Evolutionary conservation across 1,140 invertebrate genomes (phyloP), one percentile per base, ranked within the genome.

Genomic region (Globodera rostochiensis): DNA sequence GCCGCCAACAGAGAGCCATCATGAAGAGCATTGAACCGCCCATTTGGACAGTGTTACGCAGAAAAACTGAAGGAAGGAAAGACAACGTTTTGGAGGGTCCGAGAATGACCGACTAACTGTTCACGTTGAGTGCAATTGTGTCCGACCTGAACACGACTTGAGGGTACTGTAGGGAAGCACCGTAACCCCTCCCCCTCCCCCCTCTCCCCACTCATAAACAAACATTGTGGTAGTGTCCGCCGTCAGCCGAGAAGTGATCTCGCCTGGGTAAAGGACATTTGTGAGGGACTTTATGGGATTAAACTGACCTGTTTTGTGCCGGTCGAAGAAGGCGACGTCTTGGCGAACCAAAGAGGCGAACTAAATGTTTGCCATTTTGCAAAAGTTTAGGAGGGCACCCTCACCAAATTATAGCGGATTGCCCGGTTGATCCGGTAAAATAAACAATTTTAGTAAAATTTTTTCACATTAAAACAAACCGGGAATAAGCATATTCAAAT

Each of bases 1-100:
- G 81, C 64, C 87, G 80, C 91, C 91, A 91, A 60, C 89, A 91
- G 69, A 91, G 79, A 47, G 84, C 87, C 60, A 90, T 86, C 90
- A 91, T 91, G 77, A 91, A 91, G 11, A 89, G 75, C 9, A 91
- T 85, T 36, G 87, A 83, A 0, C 88, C 89, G 47, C 84, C 77
- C 57, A 90, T 79, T 86, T 88, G 90, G 6, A 90, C 77, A 36
- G 74, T 80, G 69, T 85, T 90, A 13, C 89, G 73, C 36, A 90
- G 77, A 64, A 90, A 88, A 15, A 89, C 85, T 74, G 60, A 15
- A 45, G 11, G 53, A 36, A 3, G 0, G 66, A 3, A 25, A 47
- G 74, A 3, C 71, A 1, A 73, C 13, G 21, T 73, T 15, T 15
- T 15, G 21, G 36, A 57, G 67, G 46, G 25, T 15, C 36, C 21